Percentiles rank a stretch among this genome's conserved stretches.
phyloP scores from a whole-genome alignment of 2,888 invertebrate species.

The Xestia c-nigrum region DNA sequence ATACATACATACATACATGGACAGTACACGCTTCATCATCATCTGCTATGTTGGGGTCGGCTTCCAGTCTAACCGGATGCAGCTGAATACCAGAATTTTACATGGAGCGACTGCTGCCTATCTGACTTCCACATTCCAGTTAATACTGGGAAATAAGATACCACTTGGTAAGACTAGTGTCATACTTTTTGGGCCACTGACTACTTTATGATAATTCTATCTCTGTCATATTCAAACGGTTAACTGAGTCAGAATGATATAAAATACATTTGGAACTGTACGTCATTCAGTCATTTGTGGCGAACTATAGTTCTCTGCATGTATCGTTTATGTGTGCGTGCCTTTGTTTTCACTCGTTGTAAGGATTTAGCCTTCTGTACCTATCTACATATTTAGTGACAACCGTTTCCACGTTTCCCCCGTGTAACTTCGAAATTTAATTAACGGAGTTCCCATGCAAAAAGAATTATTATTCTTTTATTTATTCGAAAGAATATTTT shows the following conservation, averaged over 20 bases:
- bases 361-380: not conserved
- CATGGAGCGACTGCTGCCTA: no score
- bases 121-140: no score
- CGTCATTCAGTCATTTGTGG: not conserved
- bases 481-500: constrained; percentile 39
- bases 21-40: no score
- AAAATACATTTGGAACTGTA: not conserved
- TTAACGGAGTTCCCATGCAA: constrained; percentile 44
- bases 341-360: not conserved
- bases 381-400: constrained; percentile 6
- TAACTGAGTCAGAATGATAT: not conserved
- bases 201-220: not conserved
- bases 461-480: constrained; percentile 47
- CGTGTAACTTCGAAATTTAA: constrained; percentile 51
- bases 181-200: no score
- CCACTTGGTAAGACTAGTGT: no score
- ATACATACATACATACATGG: not conserved
- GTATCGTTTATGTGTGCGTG: not conserved
- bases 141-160: no score
- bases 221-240: not conserved
- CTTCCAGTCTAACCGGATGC: no score
- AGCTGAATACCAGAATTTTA: no score
- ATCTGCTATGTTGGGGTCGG: no score
- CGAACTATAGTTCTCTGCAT: not conserved
- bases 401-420: constrained; percentile 28